Evolutionary conservation across 1,140 invertebrate genomes (phyloP), one percentile per base, ranked within the genome.

Genomic region (Elymnias hypermnestra): DNA sequence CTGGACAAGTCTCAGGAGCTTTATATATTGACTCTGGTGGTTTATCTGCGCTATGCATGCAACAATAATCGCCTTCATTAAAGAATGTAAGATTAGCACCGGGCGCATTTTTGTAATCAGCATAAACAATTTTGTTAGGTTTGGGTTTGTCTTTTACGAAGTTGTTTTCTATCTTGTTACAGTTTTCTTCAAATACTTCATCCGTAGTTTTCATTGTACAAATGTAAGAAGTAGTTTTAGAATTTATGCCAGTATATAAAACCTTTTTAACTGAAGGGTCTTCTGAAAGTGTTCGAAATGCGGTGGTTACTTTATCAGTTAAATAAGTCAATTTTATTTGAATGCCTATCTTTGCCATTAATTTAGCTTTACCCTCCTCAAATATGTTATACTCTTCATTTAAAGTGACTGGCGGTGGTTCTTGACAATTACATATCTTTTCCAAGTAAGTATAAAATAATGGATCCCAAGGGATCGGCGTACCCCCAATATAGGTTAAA

Each of bases 201-300:
- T 85, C 77, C 5, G 70, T 75, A 1, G 72, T 82, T 57, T 85
- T 85, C 51, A 78, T 57, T 6, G 69, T 85, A 45, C 78, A 83
- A 13, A 85, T 76, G 37, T 72, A 83, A 3, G 82, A 85, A 0
- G 82, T 85, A n/a, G 68, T 75, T 71, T 78, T 83, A 3, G 73
- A 82, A 57, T 85, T 83, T 4, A 85, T 64, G 6, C 82, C 82
- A 8, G 82, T 83, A 28, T 83, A 85, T n/a, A 85, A 47, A 47
- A 67, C 65, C 57, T 82, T 83, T 47, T 64, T 76, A 25, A 83
- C 54, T n/a, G 52, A 37, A n/a, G 77, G 66, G 48, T 83, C 79
- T 61, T 83, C 78, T 2, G 82, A 76, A 15, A 83, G 58, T 12
- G 81, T 79, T 3, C 82, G 62, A 37, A 85, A 85, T 10, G 69